Evolutionary conservation across 2,113 vertebrate genomes (phyloP), one percentile per base, ranked within the genome.

Genomic region (Tylochromis polylepis): DNA sequence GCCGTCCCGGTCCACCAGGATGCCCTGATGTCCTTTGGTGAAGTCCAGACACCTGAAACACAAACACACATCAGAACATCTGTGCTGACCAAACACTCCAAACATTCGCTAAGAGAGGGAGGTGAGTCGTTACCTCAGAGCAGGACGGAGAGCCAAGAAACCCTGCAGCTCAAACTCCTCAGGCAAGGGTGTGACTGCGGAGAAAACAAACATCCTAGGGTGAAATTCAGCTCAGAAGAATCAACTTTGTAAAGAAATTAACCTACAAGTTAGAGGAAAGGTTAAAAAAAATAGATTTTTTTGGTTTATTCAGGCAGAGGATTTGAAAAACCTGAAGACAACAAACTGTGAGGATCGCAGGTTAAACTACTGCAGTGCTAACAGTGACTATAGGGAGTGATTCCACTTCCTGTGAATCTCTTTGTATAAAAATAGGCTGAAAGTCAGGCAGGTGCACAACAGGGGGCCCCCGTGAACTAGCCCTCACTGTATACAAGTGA

Each of bases 121-220:
- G 56, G 5, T 1, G 6, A 24, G 8, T 38, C 0, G 11, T 27
- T 90, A 99, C 98, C 98, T 98, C 93, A 99, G 97, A 0, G 98
- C 98, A 4, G 98, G 98, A 57, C 98, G 97, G 85, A 99, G 96
- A 81, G 99, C 99, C 94, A 99, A 87, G 95, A 99, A 99, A 58
- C 99, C 99, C 94, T 99, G 99, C 84, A 99, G 93, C 90, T 99
- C 99, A 97, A 99, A 99, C 93, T 99, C 99, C 92, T 99, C 99
- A 36, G 99, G 98, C 95, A 99, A 97, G 0, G 99, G 99, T 27
- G 95, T 97, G 80, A 95, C 98, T 99, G 94, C 9, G 8, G 49
- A n/a, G 41, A n/a, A 67, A 86, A 88, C 3, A 82, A 86, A 82
- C 70, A 88, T 77, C 82, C 2, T 18, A 31, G 11, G 14, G 55